Conservation (phyloP, 2,113 vertebrate species). For the Pygoscelis antarcticus region DNA sequence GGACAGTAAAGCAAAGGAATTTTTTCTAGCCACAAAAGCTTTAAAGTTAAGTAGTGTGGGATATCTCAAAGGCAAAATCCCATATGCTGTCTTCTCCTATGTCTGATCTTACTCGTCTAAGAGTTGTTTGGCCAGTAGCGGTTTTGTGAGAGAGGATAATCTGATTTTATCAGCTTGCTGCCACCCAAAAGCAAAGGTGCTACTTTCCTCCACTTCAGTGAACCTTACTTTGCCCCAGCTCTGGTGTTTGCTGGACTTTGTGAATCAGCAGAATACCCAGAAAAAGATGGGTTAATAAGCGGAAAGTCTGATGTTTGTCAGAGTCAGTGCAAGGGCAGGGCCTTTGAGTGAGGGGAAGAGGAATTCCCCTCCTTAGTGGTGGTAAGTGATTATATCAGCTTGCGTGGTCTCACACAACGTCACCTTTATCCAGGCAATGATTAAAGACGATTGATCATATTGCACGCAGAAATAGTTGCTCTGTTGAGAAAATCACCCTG, state of each 20-base stretch:
- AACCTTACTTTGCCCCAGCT: background rate
- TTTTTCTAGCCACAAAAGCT: background rate
- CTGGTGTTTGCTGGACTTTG: background rate
- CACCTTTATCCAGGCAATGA: background rate
- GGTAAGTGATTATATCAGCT: background rate
- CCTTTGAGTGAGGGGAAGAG: background rate
- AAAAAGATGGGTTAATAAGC: background rate
- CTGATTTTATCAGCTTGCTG: background rate
- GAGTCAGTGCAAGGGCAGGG: background rate
- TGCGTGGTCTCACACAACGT: background rate
- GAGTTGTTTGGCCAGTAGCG: background rate
- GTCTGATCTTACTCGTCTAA: background rate
- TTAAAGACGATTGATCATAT: background rate
- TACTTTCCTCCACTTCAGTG: background rate
- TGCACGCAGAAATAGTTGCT: background rate
- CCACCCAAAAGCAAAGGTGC: background rate
- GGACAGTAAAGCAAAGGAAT: background rate
- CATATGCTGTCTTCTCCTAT: background rate
- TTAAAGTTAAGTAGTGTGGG: background rate
- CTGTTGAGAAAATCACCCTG: background rate
- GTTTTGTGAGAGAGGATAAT: background rate
- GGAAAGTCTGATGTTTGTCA: background rate
- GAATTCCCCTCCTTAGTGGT: background rate
- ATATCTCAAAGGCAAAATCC: background rate
- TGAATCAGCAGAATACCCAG: background rate